Percentiles rank a stretch among this genome's conserved stretches.
These are phyloP conservation scores for Diplogasteroides magnus DNA, from an alignment of 1,140 invertebrate species.

Conservation along the genomic window DNA sequence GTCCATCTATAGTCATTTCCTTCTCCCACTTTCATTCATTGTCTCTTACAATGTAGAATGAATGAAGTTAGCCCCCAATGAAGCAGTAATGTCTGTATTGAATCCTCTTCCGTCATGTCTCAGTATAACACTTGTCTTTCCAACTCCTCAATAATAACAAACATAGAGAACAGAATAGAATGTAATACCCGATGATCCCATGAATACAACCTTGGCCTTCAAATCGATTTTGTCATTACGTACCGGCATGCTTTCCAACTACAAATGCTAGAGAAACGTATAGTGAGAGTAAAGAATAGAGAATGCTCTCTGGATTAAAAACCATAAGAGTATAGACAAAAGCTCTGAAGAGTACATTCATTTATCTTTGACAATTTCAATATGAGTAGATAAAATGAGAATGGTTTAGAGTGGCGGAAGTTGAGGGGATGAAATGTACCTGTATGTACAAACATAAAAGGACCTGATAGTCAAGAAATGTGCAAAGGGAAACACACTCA, in stretches of 20 bases:
- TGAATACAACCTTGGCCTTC: conserved; percentile 6
- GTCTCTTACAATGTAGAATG: conserved; percentile 8
- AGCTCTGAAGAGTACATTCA: background rate
- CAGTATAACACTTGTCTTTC: conserved; percentile 9
- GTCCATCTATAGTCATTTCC: conserved; percentile 56
- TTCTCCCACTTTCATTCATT: background rate
- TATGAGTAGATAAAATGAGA: background rate
- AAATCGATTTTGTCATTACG: background rate
- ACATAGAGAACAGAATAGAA: background rate
- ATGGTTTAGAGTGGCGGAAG: no score
- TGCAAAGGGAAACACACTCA: no score
- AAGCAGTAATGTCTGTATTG: conserved; percentile 7
- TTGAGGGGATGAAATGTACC: no score
- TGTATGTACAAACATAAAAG: no score
- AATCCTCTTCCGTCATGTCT: conserved; percentile 12
- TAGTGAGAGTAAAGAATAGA: background rate
- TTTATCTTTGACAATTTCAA: background rate
- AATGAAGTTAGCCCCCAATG: conserved; percentile 11
- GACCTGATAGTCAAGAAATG: no score
- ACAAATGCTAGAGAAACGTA: background rate
- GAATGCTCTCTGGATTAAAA: background rate
- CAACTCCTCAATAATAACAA: conserved; percentile 14
- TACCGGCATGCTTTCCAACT: background rate
- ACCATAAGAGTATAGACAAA: background rate
- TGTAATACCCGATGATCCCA: background rate